phyloP scores from a whole-genome alignment of 1,140 invertebrate genomes.

The Cheumatopsyche charites region DNA sequence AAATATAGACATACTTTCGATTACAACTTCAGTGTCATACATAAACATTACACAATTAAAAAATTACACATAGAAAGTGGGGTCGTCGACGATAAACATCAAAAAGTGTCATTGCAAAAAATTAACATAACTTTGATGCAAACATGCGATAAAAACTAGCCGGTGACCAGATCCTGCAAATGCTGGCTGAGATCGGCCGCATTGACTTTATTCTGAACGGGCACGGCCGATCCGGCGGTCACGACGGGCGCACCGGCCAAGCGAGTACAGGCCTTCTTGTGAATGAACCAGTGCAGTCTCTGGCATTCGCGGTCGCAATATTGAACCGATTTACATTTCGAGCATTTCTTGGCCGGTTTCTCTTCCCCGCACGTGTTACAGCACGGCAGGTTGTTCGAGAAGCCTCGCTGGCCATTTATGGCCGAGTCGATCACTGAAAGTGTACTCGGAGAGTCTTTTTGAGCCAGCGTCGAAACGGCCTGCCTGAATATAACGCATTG shows the following conservation, averaged over 20 bases:
- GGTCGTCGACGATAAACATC: neutral
- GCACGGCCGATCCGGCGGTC: constrained; percentile 53
- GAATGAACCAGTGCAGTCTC: constrained; percentile 93
- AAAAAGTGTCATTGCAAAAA: constrained; percentile 8
- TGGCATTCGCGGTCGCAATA: constrained; percentile 96
- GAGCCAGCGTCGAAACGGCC: constrained; percentile 76
- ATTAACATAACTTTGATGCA: neutral
- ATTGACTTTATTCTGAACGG: constrained; percentile 57
- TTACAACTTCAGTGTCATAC: too few species aligned
- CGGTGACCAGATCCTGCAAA: constrained; percentile 56
- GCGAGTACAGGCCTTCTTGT: constrained; percentile 85
- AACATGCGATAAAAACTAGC: constrained; percentile 44
- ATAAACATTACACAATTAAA: too few species aligned
- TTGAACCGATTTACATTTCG: constrained; percentile 91
- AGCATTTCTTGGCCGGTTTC: constrained; percentile 89
- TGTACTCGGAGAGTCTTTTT: constrained; percentile 71
- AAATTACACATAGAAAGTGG: too few species aligned
- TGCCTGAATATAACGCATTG: constrained; percentile 87
- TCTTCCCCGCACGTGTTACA: constrained; percentile 91
- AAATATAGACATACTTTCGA: too few species aligned
- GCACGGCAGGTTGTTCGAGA: constrained; percentile 70
- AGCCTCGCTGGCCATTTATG: constrained; percentile 87
- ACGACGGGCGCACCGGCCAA: constrained; percentile 56
- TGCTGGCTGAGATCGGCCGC: constrained; percentile 57
- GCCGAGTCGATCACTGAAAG: constrained; percentile 79